Evolutionary conservation across 1,140 invertebrate genomes (phyloP), one percentile per base, ranked within the genome.

Genomic region (Eupristina koningsbergeri): DNA sequence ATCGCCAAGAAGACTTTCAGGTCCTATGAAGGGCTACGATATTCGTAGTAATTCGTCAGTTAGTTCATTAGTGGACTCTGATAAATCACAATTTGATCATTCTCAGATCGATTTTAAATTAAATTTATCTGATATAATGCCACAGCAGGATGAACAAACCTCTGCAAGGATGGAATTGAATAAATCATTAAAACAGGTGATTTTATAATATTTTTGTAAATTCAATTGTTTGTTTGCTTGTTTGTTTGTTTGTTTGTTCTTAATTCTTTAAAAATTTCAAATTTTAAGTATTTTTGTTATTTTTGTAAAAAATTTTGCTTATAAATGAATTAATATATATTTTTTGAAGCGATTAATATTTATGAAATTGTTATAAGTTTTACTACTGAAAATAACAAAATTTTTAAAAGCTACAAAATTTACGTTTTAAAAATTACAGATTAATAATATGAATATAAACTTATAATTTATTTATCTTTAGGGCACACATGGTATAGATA

Each of bases 1-100:
- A 79, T 93, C 92, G 0, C 92, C 92, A 9, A 87, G 91, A 29
- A 87, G 91, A 83, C 86, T 91, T 45, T 92, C 91, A 2, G 92
- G 92, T 6, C 92, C 92, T 11, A 93, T 93, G 92, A 93, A 92
- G 73, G 92, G 91, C 19, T 93, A 93, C 47, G 91, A 93, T 80
- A 92, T 92, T 80, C 89, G 92, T 58, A 92, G 91, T 75, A 92
- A 92, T 80, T 92, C 91, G 39, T 92, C 92, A 9, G 89, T 92
- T 86, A 93, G 92, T 82, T 93, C 92, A 1, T 81, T 92, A 19
- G 87, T 93, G 1, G 92, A 93, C 82, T 93, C 92, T 0, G 92
- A 93, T 85, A 92, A 91, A 81, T 92, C 92, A 22, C 91, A 91
- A 47, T 85, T 92, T 1, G 91, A 92, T 80, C 87, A 86, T 36